These are phyloP conservation scores for Graphium colonna DNA, from an alignment of 2,888 invertebrate species.

Conservation along the genomic window DNA sequence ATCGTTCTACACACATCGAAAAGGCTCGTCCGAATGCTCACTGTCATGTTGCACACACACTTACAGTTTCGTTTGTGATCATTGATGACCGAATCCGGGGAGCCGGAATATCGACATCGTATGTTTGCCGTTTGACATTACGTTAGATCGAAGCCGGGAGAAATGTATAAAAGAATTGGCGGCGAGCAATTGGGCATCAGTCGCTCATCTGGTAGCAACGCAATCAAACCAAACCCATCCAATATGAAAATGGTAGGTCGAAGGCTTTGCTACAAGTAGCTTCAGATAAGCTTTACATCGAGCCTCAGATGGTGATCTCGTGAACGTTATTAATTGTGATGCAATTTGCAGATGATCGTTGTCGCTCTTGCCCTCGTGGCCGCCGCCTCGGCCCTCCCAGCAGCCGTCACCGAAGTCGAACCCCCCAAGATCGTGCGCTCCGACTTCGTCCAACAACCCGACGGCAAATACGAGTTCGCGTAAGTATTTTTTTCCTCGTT, in stretches of 20 bases:
- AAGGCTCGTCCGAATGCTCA: conserved; percentile 31
- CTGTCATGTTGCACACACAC: conserved; percentile 30
- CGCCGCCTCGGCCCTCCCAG: conserved; percentile 46
- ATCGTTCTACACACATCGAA: conserved; percentile 35
- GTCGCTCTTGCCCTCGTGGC: conserved; percentile 58
- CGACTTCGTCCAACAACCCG: conserved; percentile 42
- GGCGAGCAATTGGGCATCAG: conserved; percentile 53
- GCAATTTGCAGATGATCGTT: conserved; percentile 41
- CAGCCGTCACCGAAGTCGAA: conserved; percentile 34
- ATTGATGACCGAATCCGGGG: conserved; percentile 55
- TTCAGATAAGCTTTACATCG: too few species aligned
- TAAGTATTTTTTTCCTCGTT: too few species aligned
- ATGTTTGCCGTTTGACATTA: conserved; percentile 63
- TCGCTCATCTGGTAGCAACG: conserved; percentile 57
- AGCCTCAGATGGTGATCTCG: too few species aligned
- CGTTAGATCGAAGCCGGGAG: conserved; percentile 52
- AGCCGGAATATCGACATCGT: conserved; percentile 59
- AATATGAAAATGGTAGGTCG: conserved; percentile 70
- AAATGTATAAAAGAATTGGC: conserved; percentile 72
- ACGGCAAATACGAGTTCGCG: conserved; percentile 50
- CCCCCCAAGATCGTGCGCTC: conserved; percentile 44
- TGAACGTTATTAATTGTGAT: not conserved
- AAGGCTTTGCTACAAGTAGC: not conserved
- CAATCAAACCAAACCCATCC: conserved; percentile 48
- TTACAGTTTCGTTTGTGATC: conserved; percentile 36